Evolutionary conservation across 2,888 invertebrate genomes (phyloP), one percentile per base, ranked within the genome.

Genomic region (Pheosia tremula): DNA sequence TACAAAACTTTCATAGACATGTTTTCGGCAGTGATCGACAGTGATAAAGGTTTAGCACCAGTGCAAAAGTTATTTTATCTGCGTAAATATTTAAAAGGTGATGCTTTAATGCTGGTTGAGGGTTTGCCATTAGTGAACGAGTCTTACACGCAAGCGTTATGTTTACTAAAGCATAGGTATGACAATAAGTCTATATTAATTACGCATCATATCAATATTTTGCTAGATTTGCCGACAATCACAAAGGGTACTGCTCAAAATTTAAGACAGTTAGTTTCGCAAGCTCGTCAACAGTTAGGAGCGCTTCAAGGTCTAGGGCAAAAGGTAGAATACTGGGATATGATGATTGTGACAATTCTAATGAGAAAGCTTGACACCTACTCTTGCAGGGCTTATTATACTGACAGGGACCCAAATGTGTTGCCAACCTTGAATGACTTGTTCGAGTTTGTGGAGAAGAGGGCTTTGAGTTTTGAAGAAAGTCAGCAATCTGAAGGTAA

Each of bases 11-110:
- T 52, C 52, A 52, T 52, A 4, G 52, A 52, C 10, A 36, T 52
- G 36, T 52, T 52, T 9, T 9, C 4, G 3, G 52, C 52, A 1
- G 52, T 52, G 36, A 8, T 52, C 8, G 52, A 5, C 36, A 52
- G 36, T 8, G 10, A 52, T 36, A 8, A 52, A 52, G 36, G 36
- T 9, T 36, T 52, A 9, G 2, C 52, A 6, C 36, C 59, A 57
- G 64, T 68, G 0, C 69, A 71, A 57, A 66, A 64, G 36, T 50
- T 68, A 10, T 69, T 57, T 59, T 71, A 71, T 60, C 59, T 71
- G 13, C 54, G 60, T 24, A 66, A 61, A 39, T 64, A 55, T 60
- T 54, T 69, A 24, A 11, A 3, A 0, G 68, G 50, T 24, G 65
- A 71, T 9, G 59, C 67, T 0, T 60, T 61, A 3, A 24, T 54